Evolutionary conservation across 2,888 invertebrate genomes (phyloP).

Genomic region (Clunio marinus): DNA sequence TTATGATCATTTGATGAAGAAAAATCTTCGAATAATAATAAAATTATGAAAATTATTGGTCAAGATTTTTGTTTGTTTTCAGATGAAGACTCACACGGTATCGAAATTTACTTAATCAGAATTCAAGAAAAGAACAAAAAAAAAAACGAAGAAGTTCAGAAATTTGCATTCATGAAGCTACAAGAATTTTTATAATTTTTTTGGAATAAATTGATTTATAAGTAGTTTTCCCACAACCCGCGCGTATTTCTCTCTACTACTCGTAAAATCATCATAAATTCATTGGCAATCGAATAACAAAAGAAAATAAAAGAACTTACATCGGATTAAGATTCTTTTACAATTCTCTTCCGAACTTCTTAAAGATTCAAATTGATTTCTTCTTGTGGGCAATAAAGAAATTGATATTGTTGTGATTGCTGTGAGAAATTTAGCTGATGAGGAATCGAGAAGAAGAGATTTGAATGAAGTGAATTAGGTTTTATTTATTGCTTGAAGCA

Average conservation of each 20-base stretch:
- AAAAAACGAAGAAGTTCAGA: background rate
- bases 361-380: too few relatives aligned
- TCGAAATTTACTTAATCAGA: background rate
- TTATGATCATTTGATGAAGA: conserved; percentile 38
- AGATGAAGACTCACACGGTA: background rate
- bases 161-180: background rate
- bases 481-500: too few relatives aligned
- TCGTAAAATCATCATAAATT: conserved; percentile 17
- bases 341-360: too few relatives aligned
- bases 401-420: too few relatives aligned
- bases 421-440: too few relatives aligned
- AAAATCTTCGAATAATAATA: conserved; percentile 32
- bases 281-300: background rate
- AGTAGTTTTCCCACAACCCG: conserved; percentile 28
- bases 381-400: too few relatives aligned
- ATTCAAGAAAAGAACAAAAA: background rate
- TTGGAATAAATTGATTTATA: conserved; percentile 35
- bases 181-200: background rate
- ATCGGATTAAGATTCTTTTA: background rate
- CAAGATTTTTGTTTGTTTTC: conserved; percentile 33
- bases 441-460: too few relatives aligned
- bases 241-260: background rate
- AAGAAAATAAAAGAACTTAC: background rate
- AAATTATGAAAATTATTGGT: conserved; percentile 35
- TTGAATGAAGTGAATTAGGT: too few relatives aligned